Evolutionary conservation across 2,888 invertebrate species (phyloP).

Genomic region (Heliconius ismenius): DNA sequence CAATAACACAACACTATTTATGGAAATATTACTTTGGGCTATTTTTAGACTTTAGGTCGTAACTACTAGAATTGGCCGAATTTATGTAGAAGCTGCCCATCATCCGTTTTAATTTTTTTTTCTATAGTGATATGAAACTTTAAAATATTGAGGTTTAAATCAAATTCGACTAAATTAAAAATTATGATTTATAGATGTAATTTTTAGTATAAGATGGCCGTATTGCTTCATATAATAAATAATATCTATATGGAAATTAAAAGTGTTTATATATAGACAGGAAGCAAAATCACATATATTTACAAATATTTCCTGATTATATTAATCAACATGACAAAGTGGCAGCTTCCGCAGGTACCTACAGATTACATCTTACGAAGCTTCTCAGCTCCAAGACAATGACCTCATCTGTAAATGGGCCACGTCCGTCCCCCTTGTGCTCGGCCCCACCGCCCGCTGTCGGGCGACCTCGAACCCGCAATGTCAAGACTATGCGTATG

Average conservation of each 20-base stretch:
- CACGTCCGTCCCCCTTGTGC: constrained; percentile 17
- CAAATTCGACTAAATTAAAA: no score
- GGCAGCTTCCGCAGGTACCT: constrained; percentile 10
- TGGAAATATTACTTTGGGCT: constrained; percentile 10
- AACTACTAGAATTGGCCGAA: neutral
- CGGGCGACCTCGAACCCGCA: constrained; percentile 16
- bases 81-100: neutral
- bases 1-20: constrained; percentile 21
- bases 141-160: neutral
- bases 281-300: neutral
- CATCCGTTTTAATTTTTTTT: no score
- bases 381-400: constrained; percentile 21
- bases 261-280: no score
- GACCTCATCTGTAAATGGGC: constrained; percentile 35
- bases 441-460: constrained; percentile 4
- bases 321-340: neutral
- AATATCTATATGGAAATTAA: neutral
- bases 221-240: no score
- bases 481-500: constrained; percentile 32
- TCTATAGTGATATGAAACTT: neutral
- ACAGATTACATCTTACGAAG: neutral
- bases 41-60: neutral
- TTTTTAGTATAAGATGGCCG: no score
- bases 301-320: neutral
- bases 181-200: neutral